Conservation (phyloP, 2,113 vertebrate genomes). For the Heterotis niloticus region DNA sequence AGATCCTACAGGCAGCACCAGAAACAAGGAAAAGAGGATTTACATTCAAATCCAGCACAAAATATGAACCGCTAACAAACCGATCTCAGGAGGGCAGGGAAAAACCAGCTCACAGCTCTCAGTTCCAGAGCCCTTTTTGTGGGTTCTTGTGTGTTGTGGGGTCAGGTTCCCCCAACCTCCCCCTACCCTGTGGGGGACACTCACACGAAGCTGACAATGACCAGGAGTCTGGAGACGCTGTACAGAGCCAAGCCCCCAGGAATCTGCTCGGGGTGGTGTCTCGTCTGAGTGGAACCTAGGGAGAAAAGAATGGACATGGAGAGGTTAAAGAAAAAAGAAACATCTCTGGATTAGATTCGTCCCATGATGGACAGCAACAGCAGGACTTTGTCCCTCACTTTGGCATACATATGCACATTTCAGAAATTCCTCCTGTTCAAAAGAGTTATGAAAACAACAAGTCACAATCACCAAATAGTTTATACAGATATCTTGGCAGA, state of each 20-base stretch:
- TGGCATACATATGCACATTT: no score
- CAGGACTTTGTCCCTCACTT: no score
- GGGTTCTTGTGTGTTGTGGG: background rate
- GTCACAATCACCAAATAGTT: no score
- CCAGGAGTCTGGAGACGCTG: conserved; percentile 90
- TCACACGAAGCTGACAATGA: conserved; percentile 95
- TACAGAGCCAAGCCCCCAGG: conserved; percentile 76
- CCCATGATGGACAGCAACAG: no score
- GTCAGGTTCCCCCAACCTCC: no score
- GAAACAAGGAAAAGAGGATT: conserved; percentile 36
- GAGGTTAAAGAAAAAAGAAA: background rate
- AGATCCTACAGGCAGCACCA: conserved; percentile 77
- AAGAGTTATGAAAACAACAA: no score
- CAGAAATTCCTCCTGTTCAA: no score
- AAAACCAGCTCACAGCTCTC: background rate
- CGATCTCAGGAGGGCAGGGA: background rate
- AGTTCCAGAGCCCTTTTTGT: background rate
- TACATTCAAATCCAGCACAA: conserved; percentile 6
- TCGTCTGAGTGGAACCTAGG: conserved; percentile 91
- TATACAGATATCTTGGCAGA: no score
- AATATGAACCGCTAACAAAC: background rate
- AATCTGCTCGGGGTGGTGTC: conserved; percentile 80
- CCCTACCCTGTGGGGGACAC: conserved; percentile 34
- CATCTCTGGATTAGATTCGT: no score
- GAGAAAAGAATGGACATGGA: background rate